These are phyloP conservation scores for Atta colombica DNA, from an alignment of 1,140 invertebrate genomes.

Conservation along the genomic window DNA sequence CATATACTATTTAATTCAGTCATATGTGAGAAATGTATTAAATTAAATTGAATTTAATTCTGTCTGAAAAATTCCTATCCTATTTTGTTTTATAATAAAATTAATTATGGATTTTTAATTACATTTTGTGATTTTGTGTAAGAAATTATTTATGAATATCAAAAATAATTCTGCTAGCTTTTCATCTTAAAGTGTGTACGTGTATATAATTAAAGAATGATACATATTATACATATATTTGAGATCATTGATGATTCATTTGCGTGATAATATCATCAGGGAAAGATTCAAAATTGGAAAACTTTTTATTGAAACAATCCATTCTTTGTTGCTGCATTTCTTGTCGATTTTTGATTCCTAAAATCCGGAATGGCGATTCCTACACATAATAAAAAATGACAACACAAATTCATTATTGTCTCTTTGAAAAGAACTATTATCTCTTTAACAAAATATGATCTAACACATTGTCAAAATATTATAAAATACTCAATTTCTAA, in stretches of 20 bases:
- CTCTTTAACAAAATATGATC: not conserved
- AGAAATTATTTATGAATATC: conserved; percentile 15
- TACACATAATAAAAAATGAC: conserved; percentile 56
- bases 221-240: not conserved
- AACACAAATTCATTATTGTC: conserved; percentile 2
- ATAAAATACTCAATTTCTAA: not conserved
- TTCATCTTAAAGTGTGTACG: not conserved
- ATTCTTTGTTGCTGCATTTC: conserved; percentile 15
- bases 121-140: not conserved
- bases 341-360: conserved; percentile 62
- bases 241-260: conserved; percentile 39
- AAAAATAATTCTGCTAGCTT: conserved; percentile 18
- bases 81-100: conserved; percentile 1
- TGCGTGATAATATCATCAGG: conserved; percentile 8
- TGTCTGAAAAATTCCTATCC: not conserved
- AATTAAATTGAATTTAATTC: not conserved
- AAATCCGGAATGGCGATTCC: conserved; percentile 80
- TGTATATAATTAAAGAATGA: not conserved
- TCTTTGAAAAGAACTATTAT: not conserved
- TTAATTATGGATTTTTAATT: not conserved
- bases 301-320: conserved; percentile 57
- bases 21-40: conserved; percentile 5
- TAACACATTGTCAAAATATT: not conserved
- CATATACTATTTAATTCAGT: conserved; percentile 5
- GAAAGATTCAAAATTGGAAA: conserved; percentile 77